These are phyloP conservation scores for Philereme transversata DNA, from an alignment of 2,888 invertebrate genomes.

Conservation along the genomic window DNA sequence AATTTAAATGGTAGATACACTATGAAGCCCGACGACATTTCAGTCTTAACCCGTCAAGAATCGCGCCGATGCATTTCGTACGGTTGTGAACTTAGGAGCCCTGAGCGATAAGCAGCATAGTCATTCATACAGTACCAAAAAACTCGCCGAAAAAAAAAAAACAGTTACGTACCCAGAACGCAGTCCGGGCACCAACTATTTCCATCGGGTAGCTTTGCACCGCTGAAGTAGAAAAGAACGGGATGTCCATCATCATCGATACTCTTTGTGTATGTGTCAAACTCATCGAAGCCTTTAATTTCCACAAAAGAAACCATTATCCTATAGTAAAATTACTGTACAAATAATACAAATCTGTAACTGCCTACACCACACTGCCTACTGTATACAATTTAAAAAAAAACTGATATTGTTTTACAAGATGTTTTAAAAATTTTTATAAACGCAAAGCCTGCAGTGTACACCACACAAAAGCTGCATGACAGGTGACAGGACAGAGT, in stretches of 20 bases:
- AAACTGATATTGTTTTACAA: no score
- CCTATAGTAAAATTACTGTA: constrained; percentile 13
- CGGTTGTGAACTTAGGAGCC: neutral
- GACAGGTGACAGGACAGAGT: no score
- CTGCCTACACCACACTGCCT: no score
- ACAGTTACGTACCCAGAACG: constrained; percentile 88
- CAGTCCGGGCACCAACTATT: constrained; percentile 96
- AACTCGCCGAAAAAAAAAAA: neutral
- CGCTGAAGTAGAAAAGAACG: constrained; percentile 86
- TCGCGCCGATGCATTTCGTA: no score
- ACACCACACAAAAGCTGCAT: no score
- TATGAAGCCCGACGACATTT: no score
- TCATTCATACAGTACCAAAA: neutral
- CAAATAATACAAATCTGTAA: no score
- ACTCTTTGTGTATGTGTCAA: constrained; percentile 80
- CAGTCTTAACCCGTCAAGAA: no score
- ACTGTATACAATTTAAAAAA: no score
- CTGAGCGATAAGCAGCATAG: neutral
- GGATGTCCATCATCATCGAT: constrained; percentile 71
- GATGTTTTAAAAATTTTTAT: no score
- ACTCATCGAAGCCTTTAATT: constrained; percentile 86
- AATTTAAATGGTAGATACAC: no score
- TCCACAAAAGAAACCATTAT: constrained; percentile 58
- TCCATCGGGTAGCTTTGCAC: constrained; percentile 86
- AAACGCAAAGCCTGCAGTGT: no score